Base-by-base conservation (phyloP, 2,797 vertebrate species). In the Galaxias olidus region DNA sequence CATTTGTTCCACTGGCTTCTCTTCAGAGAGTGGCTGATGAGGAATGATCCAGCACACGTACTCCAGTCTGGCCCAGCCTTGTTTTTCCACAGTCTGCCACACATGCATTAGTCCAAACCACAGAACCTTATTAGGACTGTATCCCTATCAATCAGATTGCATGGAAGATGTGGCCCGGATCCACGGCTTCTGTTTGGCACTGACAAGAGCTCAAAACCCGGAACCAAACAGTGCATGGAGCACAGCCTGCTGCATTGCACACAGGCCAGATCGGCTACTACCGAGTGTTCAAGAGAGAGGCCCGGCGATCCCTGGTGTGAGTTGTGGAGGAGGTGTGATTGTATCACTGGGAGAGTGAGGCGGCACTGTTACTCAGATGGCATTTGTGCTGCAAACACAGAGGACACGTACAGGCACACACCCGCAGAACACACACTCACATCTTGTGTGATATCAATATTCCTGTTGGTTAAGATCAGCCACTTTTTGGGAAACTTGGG, bases 1-100 rank as follows among this genome's bases (percentile, higher is more conserved):
- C 60, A 86, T 79, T 75, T 75, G 72, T 71, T 75, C 60, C 75
- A 82, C 15, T 56, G 74, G 52, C 50, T 66, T 73, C 61, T 70
- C 69, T 71, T 74, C 41, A 68, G 66, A 74, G 71, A 57, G 50
- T 50, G 54, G 66, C 66, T 72, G 75, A 83, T 80, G 74, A 76
- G 64, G 73, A 59, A 68, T 55, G 48, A 75, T 60, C 71, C 68
- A 59, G 13, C 18, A 15, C 48, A 57, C 71, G 64, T 4, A n/a
- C 61, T 58, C 42, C 61, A 47, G 52, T 69, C 70, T n/a, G n/a
- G n/a, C 42, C 17, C 17, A 47, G 45, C 46, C 57, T 62, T 63
- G 62, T 65, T 57, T 30, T 41, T 50, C 48, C 69, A 63, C 75
- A 73, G 61, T 69, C 55, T 60, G 68, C 42, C 17, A 14, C 45